phyloP scores from a whole-genome alignment of 2,888 invertebrate genomes.

The Panopea generosa region DNA sequence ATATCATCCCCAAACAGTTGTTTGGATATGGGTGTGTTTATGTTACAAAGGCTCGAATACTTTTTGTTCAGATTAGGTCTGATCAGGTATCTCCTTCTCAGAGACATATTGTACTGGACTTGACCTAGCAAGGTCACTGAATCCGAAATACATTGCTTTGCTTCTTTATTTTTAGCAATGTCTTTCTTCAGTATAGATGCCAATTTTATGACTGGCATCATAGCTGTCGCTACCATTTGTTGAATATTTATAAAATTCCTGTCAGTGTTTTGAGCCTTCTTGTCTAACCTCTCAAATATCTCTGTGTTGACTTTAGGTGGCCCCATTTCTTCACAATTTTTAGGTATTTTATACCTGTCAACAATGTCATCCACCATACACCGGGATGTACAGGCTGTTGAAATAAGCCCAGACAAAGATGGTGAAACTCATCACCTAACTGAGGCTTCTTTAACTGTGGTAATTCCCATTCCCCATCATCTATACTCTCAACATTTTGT shows the following conservation, averaged over 20 bases:
- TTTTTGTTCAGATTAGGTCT: background rate
- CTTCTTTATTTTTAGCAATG: background rate
- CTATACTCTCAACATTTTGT: too few species aligned
- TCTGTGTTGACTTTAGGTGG: background rate
- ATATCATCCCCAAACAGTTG: background rate
- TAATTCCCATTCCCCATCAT: too few species aligned
- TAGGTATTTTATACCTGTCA: conserved; percentile 2
- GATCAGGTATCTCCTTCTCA: too few species aligned
- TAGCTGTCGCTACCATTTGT: background rate
- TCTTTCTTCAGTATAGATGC: background rate
- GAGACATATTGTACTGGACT: too few species aligned
- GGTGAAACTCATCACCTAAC: conserved; percentile 7
- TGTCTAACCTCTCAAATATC: conserved; percentile 1
- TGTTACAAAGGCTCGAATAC: background rate
- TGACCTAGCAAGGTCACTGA: too few species aligned
- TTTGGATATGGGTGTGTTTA: conserved; percentile 5
- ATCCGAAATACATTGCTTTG: too few species aligned
- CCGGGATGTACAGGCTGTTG: conserved; percentile 18
- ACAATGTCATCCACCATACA: conserved; percentile 1
- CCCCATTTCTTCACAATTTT: background rate
- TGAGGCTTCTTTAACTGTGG: conserved; percentile 14
- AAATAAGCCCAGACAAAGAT: conserved; percentile 22
- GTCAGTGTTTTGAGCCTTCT: background rate
- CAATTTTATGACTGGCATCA: background rate
- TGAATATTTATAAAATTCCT: background rate